Conservation (phyloP, 2,797 vertebrate species). For the Danio aesculapii region DNA sequence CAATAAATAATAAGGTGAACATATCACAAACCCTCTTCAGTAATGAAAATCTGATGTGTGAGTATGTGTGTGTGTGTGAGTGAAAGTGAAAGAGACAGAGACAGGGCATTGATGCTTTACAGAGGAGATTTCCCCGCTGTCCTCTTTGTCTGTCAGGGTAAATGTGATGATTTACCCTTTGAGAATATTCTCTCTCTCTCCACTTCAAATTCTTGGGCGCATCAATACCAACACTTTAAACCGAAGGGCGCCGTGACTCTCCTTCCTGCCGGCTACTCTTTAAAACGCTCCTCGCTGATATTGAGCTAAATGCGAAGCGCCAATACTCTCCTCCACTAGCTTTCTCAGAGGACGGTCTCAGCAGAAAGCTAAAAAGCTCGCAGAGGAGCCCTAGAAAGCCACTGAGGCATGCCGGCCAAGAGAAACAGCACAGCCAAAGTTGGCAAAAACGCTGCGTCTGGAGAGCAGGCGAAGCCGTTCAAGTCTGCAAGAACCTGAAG, state of each 20-base stretch:
- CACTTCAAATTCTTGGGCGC: slow-evolving; percentile 46
- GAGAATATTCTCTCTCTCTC: slow-evolving; percentile 32
- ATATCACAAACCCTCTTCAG: slow-evolving; percentile 33
- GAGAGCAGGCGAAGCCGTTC: not conserved
- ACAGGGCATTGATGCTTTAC: slow-evolving; percentile 37
- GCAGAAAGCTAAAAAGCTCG: slow-evolving; percentile 34
- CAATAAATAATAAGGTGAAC: slow-evolving; percentile 46
- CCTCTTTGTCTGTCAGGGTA: slow-evolving; percentile 51
- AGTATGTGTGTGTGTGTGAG: not conserved
- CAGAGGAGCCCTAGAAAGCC: slow-evolving; percentile 53
- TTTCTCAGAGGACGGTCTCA: slow-evolving; percentile 48
- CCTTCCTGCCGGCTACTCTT: slow-evolving; percentile 50
- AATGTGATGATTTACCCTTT: slow-evolving; percentile 50
- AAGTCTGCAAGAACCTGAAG: too few species aligned
- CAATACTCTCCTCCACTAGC: slow-evolving; percentile 15
- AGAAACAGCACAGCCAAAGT: slow-evolving; percentile 16
- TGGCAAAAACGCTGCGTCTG: slow-evolving; percentile 16
- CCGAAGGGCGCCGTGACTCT: slow-evolving; percentile 49
- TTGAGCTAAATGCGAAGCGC: slow-evolving; percentile 38
- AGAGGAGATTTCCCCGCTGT: slow-evolving; percentile 49
- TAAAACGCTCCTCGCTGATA: slow-evolving; percentile 53
- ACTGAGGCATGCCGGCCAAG: slow-evolving; percentile 41
- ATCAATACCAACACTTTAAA: slow-evolving; percentile 59
- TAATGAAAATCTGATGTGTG: slow-evolving; percentile 4
- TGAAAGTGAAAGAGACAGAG: not conserved